These are phyloP conservation scores for Metellina segmentata DNA, from an alignment of 2,888 invertebrate genomes.

Conservation along the genomic window DNA sequence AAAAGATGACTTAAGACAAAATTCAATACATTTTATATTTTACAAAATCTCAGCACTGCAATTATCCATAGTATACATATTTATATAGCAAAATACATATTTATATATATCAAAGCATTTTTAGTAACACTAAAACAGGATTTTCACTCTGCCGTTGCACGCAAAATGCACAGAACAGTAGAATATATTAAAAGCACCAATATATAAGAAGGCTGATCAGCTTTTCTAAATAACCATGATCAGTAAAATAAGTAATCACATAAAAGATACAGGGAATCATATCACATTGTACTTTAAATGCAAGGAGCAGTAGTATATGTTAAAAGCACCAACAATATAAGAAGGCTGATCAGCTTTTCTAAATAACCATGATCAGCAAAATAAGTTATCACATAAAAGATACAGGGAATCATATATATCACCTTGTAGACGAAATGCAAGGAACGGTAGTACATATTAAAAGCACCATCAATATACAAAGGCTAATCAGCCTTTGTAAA, in stretches of 20 bases:
- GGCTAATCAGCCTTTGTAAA: constrained; percentile 61
- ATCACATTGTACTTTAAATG: too few species aligned
- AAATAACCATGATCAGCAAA: constrained; percentile 64
- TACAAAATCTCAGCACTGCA: constrained; percentile 67
- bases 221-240: constrained; percentile 54
- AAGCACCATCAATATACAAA: constrained; percentile 71
- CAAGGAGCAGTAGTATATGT: constrained; percentile 68
- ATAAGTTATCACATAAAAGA: constrained; percentile 53
- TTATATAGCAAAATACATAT: too few species aligned
- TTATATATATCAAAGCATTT: constrained; percentile 60
- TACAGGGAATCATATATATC: too few species aligned
- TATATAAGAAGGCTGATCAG: constrained; percentile 72
- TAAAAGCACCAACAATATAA: constrained; percentile 73
- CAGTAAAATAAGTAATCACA: constrained; percentile 66
- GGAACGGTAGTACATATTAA: constrained; percentile 68
- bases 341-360: constrained; percentile 67
- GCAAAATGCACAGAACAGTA: constrained; percentile 67
- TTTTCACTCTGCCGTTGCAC: constrained; percentile 66
- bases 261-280: constrained; percentile 50
- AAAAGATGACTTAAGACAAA: constrained; percentile 63
- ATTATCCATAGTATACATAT: constrained; percentile 63
- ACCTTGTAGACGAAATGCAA: constrained; percentile 66
- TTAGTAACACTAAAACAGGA: constrained; percentile 71
- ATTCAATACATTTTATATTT: constrained; percentile 62
- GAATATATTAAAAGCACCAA: constrained; percentile 71